phyloP scores from a whole-genome alignment of 2,797 vertebrate species.

The Merluccius polli region DNA sequence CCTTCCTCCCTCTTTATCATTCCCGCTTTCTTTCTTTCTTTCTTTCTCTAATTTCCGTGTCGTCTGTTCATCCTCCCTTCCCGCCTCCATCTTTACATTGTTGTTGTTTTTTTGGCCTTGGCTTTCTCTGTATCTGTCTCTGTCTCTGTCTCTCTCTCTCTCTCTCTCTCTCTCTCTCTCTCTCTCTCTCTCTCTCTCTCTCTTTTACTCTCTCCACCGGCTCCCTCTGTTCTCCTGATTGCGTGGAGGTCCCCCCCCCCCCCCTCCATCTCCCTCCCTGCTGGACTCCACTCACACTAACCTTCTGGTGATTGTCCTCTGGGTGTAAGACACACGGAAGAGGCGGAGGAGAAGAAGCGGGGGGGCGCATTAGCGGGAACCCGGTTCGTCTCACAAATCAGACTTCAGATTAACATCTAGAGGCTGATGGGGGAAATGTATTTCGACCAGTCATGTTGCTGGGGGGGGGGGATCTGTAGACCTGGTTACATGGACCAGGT shows the following conservation, averaged over 20 bases:
- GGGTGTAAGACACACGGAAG: neutral
- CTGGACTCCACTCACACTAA: slow-evolving; percentile 39
- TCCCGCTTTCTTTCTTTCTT: slow-evolving; percentile 15
- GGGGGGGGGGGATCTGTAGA: too few species aligned
- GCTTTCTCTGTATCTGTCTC: neutral
- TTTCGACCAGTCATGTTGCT: too few species aligned
- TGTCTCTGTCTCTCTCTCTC: slow-evolving; percentile 19
- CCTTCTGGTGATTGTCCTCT: slow-evolving; percentile 33
- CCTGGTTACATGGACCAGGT: too few species aligned
- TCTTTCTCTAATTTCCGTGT: neutral
- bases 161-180: slow-evolving; percentile 23
- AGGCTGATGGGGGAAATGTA: too few species aligned
- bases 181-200: slow-evolving; percentile 13
- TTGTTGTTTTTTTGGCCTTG: neutral
- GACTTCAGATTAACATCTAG: too few species aligned
- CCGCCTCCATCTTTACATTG: neutral
- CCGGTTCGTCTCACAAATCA: too few species aligned
- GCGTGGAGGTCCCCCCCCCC: slow-evolving; percentile 27
- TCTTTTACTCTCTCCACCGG: neutral
- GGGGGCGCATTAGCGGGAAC: slow-evolving; percentile 35
- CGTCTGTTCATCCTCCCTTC: neutral
- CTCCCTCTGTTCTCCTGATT: slow-evolving; percentile 21
- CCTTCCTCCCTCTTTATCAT: neutral
- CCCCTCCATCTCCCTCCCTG: slow-evolving; percentile 32
- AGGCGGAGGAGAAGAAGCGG: slow-evolving; percentile 62